A percentile compares a stretch with the other conserved stretches of the same genome.
Evolutionary conservation across 2,888 invertebrate genomes (phyloP).

Genomic region (Cryptocephalus primarius): DNA sequence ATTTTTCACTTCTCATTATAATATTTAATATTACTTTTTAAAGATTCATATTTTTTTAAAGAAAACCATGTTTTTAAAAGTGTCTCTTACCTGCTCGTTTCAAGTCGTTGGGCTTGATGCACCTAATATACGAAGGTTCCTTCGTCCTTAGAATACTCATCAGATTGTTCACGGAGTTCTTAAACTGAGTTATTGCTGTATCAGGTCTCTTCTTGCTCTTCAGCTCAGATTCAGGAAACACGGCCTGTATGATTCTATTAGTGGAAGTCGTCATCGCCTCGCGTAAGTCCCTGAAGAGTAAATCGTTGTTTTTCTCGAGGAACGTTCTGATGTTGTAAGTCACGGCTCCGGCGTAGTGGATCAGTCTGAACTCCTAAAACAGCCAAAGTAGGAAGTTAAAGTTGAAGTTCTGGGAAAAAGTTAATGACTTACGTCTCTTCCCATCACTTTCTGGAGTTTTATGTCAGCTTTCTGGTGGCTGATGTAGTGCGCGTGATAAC

Average conservation of each 20-base stretch:
- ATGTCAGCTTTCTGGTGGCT: slow-evolving; percentile 70
- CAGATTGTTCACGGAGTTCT: slow-evolving; percentile 72
- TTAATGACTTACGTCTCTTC: slow-evolving; percentile 55
- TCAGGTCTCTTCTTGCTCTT: slow-evolving; percentile 74
- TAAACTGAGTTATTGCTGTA: slow-evolving; percentile 85
- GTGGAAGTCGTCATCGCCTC: slow-evolving; percentile 66
- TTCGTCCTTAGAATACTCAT: slow-evolving; percentile 87
- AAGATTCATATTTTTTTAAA: too few species aligned
- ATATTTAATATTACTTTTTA: too few species aligned
- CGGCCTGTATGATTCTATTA: slow-evolving; percentile 50
- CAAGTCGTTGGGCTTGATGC: slow-evolving; percentile 86
- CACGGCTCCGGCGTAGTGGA: slow-evolving; percentile 89
- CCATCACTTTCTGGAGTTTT: slow-evolving; percentile 73
- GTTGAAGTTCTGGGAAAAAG: neutral
- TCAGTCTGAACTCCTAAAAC: slow-evolving; percentile 72
- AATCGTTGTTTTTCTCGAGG: slow-evolving; percentile 88
- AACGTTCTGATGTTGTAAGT: slow-evolving; percentile 81
- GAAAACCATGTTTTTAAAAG: too few species aligned
- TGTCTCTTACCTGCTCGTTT: slow-evolving; percentile 52
- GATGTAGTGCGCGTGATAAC: slow-evolving; percentile 70
- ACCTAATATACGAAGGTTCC: slow-evolving; percentile 87
- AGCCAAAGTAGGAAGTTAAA: neutral
- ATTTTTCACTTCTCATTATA: too few species aligned
- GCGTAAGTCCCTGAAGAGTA: slow-evolving; percentile 78
- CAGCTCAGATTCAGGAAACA: slow-evolving; percentile 55